Conservation (phyloP, 1,140 invertebrate genomes). For the Aphaenogaster rudis region DNA sequence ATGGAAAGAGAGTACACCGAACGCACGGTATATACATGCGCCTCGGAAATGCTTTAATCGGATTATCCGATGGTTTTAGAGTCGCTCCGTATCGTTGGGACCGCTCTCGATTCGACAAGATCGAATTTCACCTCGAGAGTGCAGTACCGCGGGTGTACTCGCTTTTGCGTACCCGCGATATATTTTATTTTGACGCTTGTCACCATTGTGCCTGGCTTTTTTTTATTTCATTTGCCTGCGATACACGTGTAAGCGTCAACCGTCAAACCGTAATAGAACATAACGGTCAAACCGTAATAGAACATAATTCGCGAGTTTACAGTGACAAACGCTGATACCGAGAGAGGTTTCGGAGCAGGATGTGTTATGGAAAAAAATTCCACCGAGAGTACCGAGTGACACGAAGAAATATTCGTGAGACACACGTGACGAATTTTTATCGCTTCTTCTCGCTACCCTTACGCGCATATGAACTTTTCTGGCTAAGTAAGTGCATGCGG, state of each 20-base stretch:
- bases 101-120: slow-evolving; percentile 57
- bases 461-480: slow-evolving; percentile 47
- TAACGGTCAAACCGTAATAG: background rate
- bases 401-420: slow-evolving; percentile 24
- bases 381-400: too few species aligned
- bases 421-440: slow-evolving; percentile 48
- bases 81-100: slow-evolving; percentile 63
- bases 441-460: slow-evolving; percentile 12
- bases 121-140: slow-evolving; percentile 71
- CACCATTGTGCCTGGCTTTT: background rate
- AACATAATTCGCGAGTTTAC: background rate
- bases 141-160: background rate
- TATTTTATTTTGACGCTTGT: slow-evolving; percentile 48
- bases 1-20: slow-evolving; percentile 54
- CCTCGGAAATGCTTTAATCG: slow-evolving; percentile 81
- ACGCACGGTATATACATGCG: slow-evolving; percentile 76
- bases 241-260: background rate
- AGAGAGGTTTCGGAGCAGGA: background rate
- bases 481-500: slow-evolving; percentile 47
- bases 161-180: background rate
- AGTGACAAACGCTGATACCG: background rate
- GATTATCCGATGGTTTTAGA: slow-evolving; percentile 82
- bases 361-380: background rate
- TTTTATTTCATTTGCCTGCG: background rate
- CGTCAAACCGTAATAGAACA: background rate